Base-by-base conservation (phyloP, 2,888 invertebrate genomes). In the Tipula lateralis region DNA sequence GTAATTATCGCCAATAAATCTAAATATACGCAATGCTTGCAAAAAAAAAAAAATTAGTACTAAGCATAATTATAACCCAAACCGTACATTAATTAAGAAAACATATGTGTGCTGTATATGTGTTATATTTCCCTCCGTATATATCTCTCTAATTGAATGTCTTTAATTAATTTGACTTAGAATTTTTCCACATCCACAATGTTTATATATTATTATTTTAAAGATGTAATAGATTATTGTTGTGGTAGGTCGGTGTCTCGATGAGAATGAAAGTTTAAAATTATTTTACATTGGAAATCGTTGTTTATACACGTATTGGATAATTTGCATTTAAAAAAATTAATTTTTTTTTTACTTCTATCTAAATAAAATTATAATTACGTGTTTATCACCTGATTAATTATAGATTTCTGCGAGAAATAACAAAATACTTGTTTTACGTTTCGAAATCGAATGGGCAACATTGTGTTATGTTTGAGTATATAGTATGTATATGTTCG, bases 111-210 rank as follows among this genome's bases (percentile, higher is more conserved):
- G 12, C 9, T 66, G 24, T 24, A 66, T 24, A 66, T 50, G 44
- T 50, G 16, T 39, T 16, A 44, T 16, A 44, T 44, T 44, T 44
- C 16, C 44, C 44, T 19, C 66, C 24, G 66, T 66, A 66, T 66
- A 19, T 24, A 9, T 24, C 24, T n/a, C n/a, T 66, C 24, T 66
- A 66, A 66, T 66, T 66, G 66, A 66, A 66, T 66, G 66, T 6
- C 66, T 66, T 24, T 66, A 66, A 66, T 66, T 66, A 66, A 66
- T 66, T 66, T 66, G 66, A 66, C 66, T 66, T 66, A 66, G 66
- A 66, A 66, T 66, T 66, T 36, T 66, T 24, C 66, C 7, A 66
- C 66, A 66, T 66, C 66, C 12, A n/a, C 66, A 66, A 24, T 66
- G 66, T 66, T 66, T 66, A 66, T 39, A 1, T 66, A 44, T 44